These are phyloP conservation scores for Tetramorium simillimum DNA, from an alignment of 1,140 invertebrate genomes.

Conservation along the genomic window DNA sequence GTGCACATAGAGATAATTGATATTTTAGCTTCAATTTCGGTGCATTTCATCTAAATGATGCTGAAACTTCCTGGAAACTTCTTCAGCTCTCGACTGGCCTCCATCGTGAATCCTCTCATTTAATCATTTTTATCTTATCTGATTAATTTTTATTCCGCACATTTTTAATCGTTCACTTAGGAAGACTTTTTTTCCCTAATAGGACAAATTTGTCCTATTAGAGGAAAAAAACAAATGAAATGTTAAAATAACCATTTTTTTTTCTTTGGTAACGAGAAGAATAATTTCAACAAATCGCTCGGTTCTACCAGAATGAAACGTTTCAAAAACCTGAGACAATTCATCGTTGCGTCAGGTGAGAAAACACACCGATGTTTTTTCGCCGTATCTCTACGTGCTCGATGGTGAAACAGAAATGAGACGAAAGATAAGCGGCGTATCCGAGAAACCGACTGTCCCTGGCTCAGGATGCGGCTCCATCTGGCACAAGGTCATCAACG, in stretches of 20 bases:
- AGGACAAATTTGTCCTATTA: not conserved
- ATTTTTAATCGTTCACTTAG: too few species aligned
- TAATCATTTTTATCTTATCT: not conserved
- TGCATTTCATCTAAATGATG: not conserved
- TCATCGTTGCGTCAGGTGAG: not conserved
- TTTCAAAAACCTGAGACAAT: not conserved
- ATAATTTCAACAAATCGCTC: not conserved
- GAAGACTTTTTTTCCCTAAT: too few species aligned
- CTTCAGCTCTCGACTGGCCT: too few species aligned
- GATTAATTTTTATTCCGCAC: not conserved
- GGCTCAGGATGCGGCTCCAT: constrained; percentile 78
- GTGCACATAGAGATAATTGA: not conserved
- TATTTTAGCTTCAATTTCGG: not conserved
- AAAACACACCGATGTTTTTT: constrained; percentile 4
- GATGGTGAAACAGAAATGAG: not conserved
- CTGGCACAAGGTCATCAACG: constrained; percentile 79
- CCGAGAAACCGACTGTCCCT: constrained; percentile 66
- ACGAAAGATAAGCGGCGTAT: constrained; percentile 42
- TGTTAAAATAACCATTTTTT: not conserved
- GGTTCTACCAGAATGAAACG: not conserved
- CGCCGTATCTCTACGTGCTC: not conserved
- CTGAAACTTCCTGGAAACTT: not conserved
- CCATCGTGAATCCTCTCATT: not conserved
- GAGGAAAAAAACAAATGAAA: not conserved
- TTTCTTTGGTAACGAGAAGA: not conserved